Conservation (phyloP, 2,797 vertebrate genomes). For the Phataginus tetradactyla region DNA sequence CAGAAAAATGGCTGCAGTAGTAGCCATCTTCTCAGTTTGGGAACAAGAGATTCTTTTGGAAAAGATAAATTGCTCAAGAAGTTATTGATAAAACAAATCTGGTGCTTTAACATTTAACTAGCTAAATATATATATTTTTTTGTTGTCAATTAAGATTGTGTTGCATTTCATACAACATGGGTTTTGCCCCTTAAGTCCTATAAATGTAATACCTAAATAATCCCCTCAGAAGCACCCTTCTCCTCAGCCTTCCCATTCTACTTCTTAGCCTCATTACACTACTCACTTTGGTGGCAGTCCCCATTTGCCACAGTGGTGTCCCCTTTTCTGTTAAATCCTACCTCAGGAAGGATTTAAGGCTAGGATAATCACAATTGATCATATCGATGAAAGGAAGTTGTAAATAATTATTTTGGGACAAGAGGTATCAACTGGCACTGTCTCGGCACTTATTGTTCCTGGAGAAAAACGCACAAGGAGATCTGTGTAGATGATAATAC, state of each 20-base stretch:
- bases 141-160: background rate
- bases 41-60: background rate
- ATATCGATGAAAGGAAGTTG: background rate
- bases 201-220: background rate
- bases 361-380: background rate
- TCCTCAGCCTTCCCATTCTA: background rate
- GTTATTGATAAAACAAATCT: background rate
- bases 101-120: background rate
- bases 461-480: background rate
- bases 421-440: background rate
- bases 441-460: background rate
- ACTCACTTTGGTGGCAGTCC: background rate
- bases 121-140: background rate
- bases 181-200: background rate
- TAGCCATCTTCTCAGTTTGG: background rate
- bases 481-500: background rate
- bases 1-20: background rate
- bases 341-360: background rate
- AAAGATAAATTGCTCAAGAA: conserved; percentile 33
- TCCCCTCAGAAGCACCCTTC: background rate
- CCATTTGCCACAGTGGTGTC: background rate
- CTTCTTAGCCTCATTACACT: background rate
- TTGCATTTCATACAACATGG: background rate
- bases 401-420: conserved; percentile 9
- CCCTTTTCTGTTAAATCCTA: conserved; percentile 5